These are phyloP conservation scores for Lophius americanus DNA, from an alignment of 2,797 vertebrate species.

Conservation along the genomic window DNA sequence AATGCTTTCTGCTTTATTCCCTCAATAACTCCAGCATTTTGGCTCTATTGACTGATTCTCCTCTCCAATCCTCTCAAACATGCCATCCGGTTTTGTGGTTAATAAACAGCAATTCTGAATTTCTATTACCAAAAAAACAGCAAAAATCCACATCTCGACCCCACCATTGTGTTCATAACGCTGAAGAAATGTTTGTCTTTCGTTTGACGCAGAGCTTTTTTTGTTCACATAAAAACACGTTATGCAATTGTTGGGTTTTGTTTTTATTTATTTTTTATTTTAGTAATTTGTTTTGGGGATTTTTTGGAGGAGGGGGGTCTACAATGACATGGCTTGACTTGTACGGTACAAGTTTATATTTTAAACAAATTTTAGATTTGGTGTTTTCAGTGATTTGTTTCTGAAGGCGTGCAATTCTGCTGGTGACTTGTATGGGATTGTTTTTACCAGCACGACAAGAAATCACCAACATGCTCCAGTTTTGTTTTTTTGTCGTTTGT, in stretches of 20 bases:
- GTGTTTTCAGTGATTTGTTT: too few relatives aligned
- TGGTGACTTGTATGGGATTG: slow-evolving; percentile 41
- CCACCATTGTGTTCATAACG: slow-evolving; percentile 8
- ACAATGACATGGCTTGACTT: too few relatives aligned
- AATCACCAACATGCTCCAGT: slow-evolving; percentile 29
- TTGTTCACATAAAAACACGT: neutral
- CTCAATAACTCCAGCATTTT: slow-evolving; percentile 22
- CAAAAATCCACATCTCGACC: neutral
- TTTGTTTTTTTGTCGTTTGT: neutral
- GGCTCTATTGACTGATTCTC: neutral
- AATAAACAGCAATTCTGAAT: slow-evolving; percentile 12
- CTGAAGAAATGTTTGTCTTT: slow-evolving; percentile 1
- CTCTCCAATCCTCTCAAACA: neutral
- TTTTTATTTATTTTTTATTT: too few relatives aligned
- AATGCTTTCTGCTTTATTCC: slow-evolving; percentile 23
- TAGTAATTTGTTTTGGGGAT: too few relatives aligned
- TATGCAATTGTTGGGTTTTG: too few relatives aligned
- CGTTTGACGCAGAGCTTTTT: slow-evolving; percentile 2
- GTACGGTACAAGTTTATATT: too few relatives aligned
- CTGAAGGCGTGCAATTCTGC: slow-evolving; percentile 21
- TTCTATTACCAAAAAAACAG: slow-evolving; percentile 1
- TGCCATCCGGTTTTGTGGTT: slow-evolving; percentile 26
- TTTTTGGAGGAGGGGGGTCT: too few relatives aligned
- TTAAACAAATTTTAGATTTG: too few relatives aligned
- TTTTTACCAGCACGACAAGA: slow-evolving; percentile 20